A percentile compares a stretch with the other conserved stretches of the same genome.
phyloP scores from a whole-genome alignment of 1,140 invertebrate genomes.

The Drosophila ogumai region DNA sequence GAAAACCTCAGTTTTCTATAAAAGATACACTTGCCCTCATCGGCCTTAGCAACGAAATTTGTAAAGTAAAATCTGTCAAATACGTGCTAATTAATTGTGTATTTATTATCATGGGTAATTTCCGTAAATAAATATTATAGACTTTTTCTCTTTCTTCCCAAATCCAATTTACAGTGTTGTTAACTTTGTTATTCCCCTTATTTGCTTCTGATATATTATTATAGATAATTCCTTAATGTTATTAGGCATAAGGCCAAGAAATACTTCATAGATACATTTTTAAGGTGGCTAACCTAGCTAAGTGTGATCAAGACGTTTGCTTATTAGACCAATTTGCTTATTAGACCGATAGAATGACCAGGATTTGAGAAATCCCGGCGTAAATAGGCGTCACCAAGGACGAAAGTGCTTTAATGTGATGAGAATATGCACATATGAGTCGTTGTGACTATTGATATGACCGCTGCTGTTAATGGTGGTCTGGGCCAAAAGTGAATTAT shows the following conservation, averaged over 20 bases:
- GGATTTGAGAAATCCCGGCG: too few relatives aligned
- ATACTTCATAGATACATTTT: neutral
- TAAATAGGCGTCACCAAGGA: neutral
- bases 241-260: neutral
- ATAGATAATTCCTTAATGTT: neutral
- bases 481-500: slow-evolving; percentile 81
- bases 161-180: neutral
- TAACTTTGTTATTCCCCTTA: neutral
- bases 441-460: slow-evolving; percentile 18
- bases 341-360: neutral
- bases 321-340: neutral
- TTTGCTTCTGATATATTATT: neutral
- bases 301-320: neutral
- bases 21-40: neutral
- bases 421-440: neutral
- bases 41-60: slow-evolving; percentile 6
- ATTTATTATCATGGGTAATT: slow-evolving; percentile 10
- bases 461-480: slow-evolving; percentile 32
- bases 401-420: neutral
- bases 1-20: neutral
- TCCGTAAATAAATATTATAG: neutral
- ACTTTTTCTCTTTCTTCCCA: neutral
- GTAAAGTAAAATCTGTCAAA: neutral
- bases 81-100: slow-evolving; percentile 11
- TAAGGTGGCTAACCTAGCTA: neutral